These are phyloP conservation scores for Porites lutea DNA, from an alignment of 64 coral and sea anemone genomes.

Conservation along the genomic window DNA sequence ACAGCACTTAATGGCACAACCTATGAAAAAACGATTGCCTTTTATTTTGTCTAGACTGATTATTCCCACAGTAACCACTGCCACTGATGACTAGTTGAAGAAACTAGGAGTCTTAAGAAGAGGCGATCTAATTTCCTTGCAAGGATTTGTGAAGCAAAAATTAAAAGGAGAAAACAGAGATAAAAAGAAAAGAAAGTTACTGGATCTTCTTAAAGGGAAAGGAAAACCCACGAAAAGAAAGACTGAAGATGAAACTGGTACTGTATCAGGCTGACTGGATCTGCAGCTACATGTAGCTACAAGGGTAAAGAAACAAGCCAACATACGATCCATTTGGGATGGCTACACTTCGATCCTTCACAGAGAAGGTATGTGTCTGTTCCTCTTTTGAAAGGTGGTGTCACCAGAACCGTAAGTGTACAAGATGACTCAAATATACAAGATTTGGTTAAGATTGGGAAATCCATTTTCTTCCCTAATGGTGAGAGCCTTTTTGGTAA, in stretches of 20 bases:
- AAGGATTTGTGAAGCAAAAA: constrained; percentile 37
- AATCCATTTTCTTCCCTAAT: constrained; percentile 47
- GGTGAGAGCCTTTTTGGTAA: constrained; percentile 46
- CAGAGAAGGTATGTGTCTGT: constrained; percentile 49
- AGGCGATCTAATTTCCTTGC: constrained; percentile 7
- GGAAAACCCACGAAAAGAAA: constrained; percentile 4
- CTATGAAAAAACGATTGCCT: no score
- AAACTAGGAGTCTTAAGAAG: not conserved
- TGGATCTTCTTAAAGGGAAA: constrained; percentile 4
- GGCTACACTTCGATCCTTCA: constrained; percentile 25
- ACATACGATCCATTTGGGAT: constrained; percentile 29
- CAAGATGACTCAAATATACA: constrained; percentile 16
- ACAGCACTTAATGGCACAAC: no score
- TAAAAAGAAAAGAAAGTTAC: constrained; percentile 59
- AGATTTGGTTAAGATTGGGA: constrained; percentile 11
- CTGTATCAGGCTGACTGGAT: not conserved
- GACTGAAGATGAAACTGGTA: not conserved
- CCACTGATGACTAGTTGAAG: not conserved
- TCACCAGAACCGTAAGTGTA: constrained; percentile 41
- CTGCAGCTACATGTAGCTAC: not conserved
- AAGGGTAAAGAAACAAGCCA: not conserved
- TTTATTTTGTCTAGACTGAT: constrained; percentile 11
- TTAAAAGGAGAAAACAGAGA: constrained; percentile 25
- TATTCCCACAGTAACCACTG: not conserved
- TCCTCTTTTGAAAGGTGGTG: constrained; percentile 38